Evolutionary conservation across 2,797 vertebrate species (phyloP).

Genomic region (Labeo calbasu): DNA sequence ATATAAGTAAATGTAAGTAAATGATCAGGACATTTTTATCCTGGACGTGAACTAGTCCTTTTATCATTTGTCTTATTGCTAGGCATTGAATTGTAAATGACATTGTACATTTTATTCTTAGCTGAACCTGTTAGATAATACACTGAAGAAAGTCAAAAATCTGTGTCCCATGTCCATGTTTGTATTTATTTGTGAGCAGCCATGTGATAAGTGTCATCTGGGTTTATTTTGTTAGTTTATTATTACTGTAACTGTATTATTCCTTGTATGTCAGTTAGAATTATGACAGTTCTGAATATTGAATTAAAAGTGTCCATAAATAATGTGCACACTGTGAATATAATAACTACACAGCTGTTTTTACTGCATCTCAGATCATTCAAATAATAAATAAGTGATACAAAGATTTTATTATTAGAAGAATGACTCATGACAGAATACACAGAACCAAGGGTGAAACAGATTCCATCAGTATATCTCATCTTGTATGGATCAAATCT

Average conservation of each 20-base stretch:
- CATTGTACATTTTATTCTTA: neutral
- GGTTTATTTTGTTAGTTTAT: neutral
- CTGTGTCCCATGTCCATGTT: neutral
- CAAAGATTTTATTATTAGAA: neutral
- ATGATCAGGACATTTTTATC: too few relatives aligned
- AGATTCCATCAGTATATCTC: neutral
- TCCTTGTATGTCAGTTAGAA: neutral
- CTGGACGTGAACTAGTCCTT: too few relatives aligned
- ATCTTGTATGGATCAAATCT: neutral
- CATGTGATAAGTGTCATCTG: neutral
- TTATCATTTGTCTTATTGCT: neutral
- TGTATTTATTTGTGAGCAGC: neutral
- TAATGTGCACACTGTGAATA: neutral
- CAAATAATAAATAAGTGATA: conserved; percentile 5
- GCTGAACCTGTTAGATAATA: neutral
- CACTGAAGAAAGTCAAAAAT: neutral
- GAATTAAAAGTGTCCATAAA: neutral
- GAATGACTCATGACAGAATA: neutral
- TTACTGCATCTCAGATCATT: neutral
- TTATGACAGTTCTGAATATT: neutral
- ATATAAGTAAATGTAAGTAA: too few relatives aligned
- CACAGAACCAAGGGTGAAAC: neutral
- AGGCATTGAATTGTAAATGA: neutral
- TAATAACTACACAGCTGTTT: neutral
- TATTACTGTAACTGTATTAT: neutral